Evolutionary conservation across 1,140 invertebrate species (phyloP), one percentile per base, ranked within the genome.

Genomic region (Penaeus vannamei): DNA sequence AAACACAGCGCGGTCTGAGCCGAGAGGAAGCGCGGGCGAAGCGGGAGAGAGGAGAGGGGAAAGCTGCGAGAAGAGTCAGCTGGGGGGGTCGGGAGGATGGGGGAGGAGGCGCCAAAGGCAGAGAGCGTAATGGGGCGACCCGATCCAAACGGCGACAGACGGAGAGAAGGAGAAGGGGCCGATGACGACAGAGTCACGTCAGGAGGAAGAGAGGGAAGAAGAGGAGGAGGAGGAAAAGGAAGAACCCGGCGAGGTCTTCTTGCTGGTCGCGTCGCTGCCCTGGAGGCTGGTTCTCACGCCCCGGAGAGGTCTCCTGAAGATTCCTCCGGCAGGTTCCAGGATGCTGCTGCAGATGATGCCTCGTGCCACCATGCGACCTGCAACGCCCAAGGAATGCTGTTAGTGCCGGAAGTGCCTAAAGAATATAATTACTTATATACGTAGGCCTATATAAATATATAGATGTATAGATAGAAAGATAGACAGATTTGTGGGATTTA

Each of bases 161-260:
- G 32, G 66, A 72, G 32, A 72, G 64, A 66, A 26, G 64, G 22
- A 66, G 12, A 66, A 12, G 64, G 53, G 53, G 8, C 53, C 1
- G 53, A 53, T 53, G 17, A 53, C 53, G 53, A 53, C 17, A 53
- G 66, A 32, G 5, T n/a, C 32, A 72, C n/a, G 66, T 26, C n/a
- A 72, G 66, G 66, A 72, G 66, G 32, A 72, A 72, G 66, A 72
- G 66, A 32, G 66, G 66, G n/a, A 72, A 72, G 22, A 72, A 72
- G 66, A 72, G 66, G 66, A 32, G 66, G 0, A 72, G 66, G 66
- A 72, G 66, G 22, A 72, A 72, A 17, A 72, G 32, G 66, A 72
- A 32, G 66, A 72, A 53, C 53, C 53, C 53, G 53, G 53, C 53
- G 53, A 53, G 53, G 53, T 53, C 53, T 53, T 53, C 53, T 53